These are phyloP conservation scores for Eufriesea mexicana DNA, from an alignment of 1,140 invertebrate genomes.

Conservation along the genomic window DNA sequence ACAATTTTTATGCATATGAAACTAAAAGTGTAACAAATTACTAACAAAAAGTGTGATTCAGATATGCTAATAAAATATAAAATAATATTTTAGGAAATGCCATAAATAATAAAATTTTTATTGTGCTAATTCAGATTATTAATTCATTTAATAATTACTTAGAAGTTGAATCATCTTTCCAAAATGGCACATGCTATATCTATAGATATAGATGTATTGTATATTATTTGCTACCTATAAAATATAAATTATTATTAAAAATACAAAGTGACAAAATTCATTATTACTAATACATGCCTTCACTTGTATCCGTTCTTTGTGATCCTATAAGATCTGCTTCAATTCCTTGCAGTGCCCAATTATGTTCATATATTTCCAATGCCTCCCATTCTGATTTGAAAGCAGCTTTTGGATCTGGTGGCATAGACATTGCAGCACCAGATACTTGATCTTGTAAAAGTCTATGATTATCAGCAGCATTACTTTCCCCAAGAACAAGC, in stretches of 20 bases:
- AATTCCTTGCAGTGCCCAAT: conserved; percentile 92
- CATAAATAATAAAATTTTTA: conserved; percentile 23
- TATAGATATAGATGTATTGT: conserved; percentile 29
- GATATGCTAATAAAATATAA: conserved; percentile 4
- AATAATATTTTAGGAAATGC: neutral
- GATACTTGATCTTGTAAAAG: conserved; percentile 99
- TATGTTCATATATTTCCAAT: conserved; percentile 96
- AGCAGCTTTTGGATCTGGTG: conserved; percentile 98
- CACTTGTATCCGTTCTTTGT: conserved; percentile 69
- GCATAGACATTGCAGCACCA: conserved; percentile 97
- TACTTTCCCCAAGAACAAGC: conserved; percentile 98
- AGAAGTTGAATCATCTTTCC: conserved; percentile 7
- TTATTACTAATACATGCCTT: conserved; percentile 68
- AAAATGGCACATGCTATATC: conserved; percentile 46
- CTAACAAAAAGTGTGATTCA: conserved; percentile 1
- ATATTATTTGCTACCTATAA: conserved; percentile 41
- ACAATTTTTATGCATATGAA: conserved; percentile 10
- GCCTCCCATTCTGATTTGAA: conserved; percentile 99
- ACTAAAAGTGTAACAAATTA: neutral
- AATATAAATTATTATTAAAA: neutral
- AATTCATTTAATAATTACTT: conserved; percentile 24
- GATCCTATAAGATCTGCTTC: conserved; percentile 85
- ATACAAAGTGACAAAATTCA: neutral
- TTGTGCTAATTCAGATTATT: conserved; percentile 11
- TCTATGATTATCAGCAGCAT: conserved; percentile 97